Percentiles rank a stretch among this genome's conserved stretches.
These are phyloP conservation scores for Plutomurus gul DNA, from an alignment of 1,140 invertebrate species.

Conservation along the genomic window DNA sequence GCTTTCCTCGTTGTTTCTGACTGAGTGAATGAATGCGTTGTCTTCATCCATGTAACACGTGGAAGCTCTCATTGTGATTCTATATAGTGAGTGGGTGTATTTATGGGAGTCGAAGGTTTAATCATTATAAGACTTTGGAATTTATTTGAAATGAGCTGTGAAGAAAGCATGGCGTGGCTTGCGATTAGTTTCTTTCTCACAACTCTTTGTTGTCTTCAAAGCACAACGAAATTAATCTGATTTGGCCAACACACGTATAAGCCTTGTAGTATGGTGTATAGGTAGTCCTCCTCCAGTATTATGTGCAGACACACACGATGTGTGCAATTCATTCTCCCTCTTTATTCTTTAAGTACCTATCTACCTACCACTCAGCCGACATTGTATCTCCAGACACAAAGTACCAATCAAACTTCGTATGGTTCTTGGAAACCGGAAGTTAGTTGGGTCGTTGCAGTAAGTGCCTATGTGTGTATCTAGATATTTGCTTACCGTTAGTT, in stretches of 20 bases:
- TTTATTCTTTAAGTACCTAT: not conserved
- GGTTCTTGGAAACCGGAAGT: slow-evolving; percentile 13
- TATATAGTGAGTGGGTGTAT: not conserved
- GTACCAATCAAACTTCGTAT: not conserved
- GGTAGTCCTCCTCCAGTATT: too few relatives aligned
- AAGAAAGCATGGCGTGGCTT: not conserved
- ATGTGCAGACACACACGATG: too few relatives aligned
- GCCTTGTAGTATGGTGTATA: too few relatives aligned
- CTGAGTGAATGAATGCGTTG: not conserved
- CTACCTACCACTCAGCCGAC: not conserved
- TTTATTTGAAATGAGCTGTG: slow-evolving; percentile 7
- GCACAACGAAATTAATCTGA: not conserved
- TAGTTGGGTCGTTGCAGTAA: not conserved
- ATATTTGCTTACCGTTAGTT: not conserved
- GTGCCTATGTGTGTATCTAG: not conserved
- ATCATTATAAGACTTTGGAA: not conserved
- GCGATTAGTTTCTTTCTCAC: not conserved
- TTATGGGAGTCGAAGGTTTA: not conserved
- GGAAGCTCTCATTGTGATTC: not conserved
- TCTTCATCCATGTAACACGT: too few relatives aligned
- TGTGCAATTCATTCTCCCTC: not conserved
- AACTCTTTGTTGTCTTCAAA: not conserved
- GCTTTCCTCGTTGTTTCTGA: too few relatives aligned
- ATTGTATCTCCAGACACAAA: not conserved
- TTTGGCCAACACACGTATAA: too few relatives aligned